Evolutionary conservation across 1,140 invertebrate species (phyloP).

Genomic region (Phenacoccus solenopsis): DNA sequence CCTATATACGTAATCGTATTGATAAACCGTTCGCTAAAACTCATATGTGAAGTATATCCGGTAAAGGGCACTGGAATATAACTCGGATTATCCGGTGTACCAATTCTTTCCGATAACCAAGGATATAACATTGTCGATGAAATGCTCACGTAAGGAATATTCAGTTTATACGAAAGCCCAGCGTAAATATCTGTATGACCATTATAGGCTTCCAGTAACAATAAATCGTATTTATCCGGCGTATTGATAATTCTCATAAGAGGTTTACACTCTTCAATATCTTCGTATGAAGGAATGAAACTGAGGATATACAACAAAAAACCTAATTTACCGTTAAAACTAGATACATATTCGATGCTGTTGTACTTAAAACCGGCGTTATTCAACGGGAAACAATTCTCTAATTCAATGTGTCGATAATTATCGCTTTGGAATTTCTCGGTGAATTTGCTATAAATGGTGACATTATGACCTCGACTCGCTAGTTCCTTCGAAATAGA

Average conservation of each 20-base stretch:
- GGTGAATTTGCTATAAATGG: slow-evolving; percentile 24
- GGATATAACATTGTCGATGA: slow-evolving; percentile 42
- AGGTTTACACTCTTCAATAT: not conserved
- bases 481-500: slow-evolving; percentile 29
- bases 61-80: slow-evolving; percentile 22
- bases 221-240: not conserved
- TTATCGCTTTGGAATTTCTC: slow-evolving; percentile 37
- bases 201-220: not conserved
- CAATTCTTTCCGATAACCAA: slow-evolving; percentile 39
- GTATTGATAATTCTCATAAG: not conserved
- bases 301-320: not conserved
- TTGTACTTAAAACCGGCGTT: slow-evolving; percentile 6
- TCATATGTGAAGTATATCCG: slow-evolving; percentile 1
- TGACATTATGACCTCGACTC: slow-evolving; percentile 29
- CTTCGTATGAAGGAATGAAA: not conserved
- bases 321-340: not conserved
- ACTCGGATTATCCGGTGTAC: slow-evolving; percentile 23
- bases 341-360: not conserved
- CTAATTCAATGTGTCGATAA: slow-evolving; percentile 37
- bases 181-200: slow-evolving; percentile 21
- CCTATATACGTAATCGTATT: not conserved
- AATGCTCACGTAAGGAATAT: slow-evolving; percentile 40
- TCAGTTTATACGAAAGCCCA: slow-evolving; percentile 28
- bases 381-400: slow-evolving; percentile 13
- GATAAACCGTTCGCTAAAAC: not conserved